Evolutionary conservation across 1,140 invertebrate species (phyloP).

Genomic region (Pentalonia nigronervosa): DNA sequence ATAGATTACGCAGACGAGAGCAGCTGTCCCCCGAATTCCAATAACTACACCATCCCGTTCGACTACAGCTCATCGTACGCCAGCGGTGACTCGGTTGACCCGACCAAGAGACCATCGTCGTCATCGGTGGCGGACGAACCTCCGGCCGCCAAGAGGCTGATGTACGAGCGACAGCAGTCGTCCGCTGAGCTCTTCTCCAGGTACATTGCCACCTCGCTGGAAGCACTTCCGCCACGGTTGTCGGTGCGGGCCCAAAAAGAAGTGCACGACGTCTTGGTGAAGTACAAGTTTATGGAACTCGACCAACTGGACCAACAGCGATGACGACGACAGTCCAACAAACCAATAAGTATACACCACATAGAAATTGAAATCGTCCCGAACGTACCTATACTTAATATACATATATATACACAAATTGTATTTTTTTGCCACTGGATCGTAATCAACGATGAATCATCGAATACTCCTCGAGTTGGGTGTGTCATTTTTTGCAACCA

Average conservation of each 20-base stretch:
- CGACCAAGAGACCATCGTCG: background rate
- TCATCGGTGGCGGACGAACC: background rate
- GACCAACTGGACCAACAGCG: background rate
- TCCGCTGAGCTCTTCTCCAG: background rate
- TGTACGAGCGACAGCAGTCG: slow-evolving; percentile 24
- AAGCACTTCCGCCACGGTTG: background rate
- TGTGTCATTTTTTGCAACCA: background rate
- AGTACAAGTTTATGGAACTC: slow-evolving; percentile 4
- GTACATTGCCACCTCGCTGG: slow-evolving; percentile 16
- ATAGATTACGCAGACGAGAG: background rate
- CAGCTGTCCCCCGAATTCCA: too few relatives aligned
- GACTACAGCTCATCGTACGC: background rate
- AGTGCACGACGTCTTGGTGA: slow-evolving; percentile 27
- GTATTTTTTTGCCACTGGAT: background rate
- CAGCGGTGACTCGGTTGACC: background rate
- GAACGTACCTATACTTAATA: background rate
- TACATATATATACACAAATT: background rate
- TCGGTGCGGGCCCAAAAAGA: background rate
- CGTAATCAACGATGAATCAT: background rate
- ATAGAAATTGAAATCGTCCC: background rate
- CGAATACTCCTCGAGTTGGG: background rate
- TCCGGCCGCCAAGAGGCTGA: background rate
- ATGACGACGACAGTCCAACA: background rate
- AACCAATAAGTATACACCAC: background rate
- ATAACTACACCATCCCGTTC: background rate